These are phyloP conservation scores for Acrobasis suavella DNA, from an alignment of 2,888 invertebrate species.

Conservation along the genomic window DNA sequence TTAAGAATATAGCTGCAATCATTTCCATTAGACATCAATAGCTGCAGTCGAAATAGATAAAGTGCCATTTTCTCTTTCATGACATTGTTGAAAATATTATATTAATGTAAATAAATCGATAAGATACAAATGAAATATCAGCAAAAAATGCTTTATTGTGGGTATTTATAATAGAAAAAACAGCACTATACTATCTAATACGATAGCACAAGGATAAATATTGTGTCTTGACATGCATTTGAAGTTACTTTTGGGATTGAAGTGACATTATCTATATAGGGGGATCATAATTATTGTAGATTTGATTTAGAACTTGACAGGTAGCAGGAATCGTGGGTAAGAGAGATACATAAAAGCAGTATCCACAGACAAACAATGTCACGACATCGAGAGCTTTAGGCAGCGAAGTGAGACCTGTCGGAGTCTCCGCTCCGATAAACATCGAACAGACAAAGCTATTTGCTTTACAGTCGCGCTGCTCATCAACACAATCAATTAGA, in stretches of 20 bases:
- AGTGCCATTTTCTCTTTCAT: constrained; percentile 52
- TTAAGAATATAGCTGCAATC: constrained; percentile 24
- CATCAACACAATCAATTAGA: constrained; percentile 44
- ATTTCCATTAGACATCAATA: constrained; percentile 51
- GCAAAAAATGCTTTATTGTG: no score
- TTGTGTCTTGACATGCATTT: constrained; percentile 60
- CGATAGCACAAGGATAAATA: constrained; percentile 51
- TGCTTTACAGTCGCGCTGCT: constrained; percentile 68
- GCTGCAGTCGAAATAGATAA: constrained; percentile 47
- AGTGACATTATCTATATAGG: constrained; percentile 31
- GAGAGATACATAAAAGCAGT: constrained; percentile 70
- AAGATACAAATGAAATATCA: no score
- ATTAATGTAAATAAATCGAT: no score
- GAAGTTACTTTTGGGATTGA: constrained; percentile 30
- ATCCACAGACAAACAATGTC: constrained; percentile 69
- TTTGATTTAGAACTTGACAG: constrained; percentile 39
- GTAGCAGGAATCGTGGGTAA: constrained; percentile 59
- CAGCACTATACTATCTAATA: constrained; percentile 54
- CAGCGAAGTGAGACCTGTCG: constrained; percentile 63
- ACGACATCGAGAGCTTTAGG: constrained; percentile 78
- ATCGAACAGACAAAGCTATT: constrained; percentile 78
- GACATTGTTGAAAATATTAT: neutral
- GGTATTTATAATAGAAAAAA: constrained; percentile 45
- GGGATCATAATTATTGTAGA: constrained; percentile 28
- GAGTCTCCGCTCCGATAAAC: constrained; percentile 69